Base-by-base conservation (phyloP, 2,888 invertebrate species). In the Gibbula magus region DNA sequence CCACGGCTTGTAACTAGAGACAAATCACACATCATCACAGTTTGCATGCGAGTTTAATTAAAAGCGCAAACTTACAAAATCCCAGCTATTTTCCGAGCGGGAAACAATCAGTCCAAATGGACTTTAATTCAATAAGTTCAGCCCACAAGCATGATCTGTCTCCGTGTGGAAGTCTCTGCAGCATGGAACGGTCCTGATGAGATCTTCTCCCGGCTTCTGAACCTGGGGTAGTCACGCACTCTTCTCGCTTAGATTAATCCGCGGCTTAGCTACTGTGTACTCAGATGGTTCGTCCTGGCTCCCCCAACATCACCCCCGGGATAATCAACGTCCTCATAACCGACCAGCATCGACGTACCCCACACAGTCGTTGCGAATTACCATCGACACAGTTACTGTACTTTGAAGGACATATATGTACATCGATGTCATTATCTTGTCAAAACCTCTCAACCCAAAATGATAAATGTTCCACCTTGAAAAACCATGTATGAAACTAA, bases 41-140 rank as follows among this genome's bases (percentile, higher is more conserved):
- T 61, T 61, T 61, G 61, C 22, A 25, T 61, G 25, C 61, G 61
- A 61, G 22, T 61, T 61, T 61, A 61, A 61, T 61, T 61, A 61
- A 61, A 61, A 61, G 61, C 61, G 29, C 61, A 61, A 61, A 61
- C 61, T 61, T 61, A 29, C 61, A 61, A 61, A 61, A 61, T 32
- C 61, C 61, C 22, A n/a, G 61, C 25, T 61, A 29, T 61, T 32
- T 61, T 61, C 61, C 61, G 61, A 29, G 61, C 25, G 61, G 61
- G 29, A 61, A 61, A 61, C 61, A 61, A 61, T 61, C 61, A 61
- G 29, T 61, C 25, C 25, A 61, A 61, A 61, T 61, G 61, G 61
- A 61, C 61, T 61, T 61, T 61, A 61, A 61, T 61, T 61, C 61
- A 61, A 61, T 61, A 61, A 61, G 29, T 61, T 61, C 61, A 29